These are phyloP conservation scores for Chalcis sispes DNA, from an alignment of 2,888 invertebrate genomes.

Conservation along the genomic window DNA sequence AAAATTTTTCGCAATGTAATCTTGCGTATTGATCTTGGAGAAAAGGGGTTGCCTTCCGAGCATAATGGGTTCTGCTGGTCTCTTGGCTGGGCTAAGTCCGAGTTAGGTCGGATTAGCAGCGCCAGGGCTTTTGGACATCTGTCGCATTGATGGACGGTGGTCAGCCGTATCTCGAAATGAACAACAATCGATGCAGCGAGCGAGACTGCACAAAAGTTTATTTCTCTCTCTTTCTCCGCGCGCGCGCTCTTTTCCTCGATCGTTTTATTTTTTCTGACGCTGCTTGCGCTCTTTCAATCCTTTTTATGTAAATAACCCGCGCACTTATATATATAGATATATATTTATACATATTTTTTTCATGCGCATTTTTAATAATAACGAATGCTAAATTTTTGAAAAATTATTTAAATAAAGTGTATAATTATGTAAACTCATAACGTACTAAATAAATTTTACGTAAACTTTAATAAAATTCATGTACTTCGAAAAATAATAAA, in stretches of 20 bases:
- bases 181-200: constrained; percentile 69
- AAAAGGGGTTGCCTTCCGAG: constrained; percentile 67
- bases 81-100: constrained; percentile 69
- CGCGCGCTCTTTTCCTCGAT: constrained; percentile 10
- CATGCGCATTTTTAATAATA: too few relatives aligned
- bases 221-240: neutral
- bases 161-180: constrained; percentile 71
- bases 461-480: too few relatives aligned
- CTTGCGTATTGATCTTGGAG: constrained; percentile 73
- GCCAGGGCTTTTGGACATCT: constrained; percentile 59
- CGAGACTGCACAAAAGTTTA: constrained; percentile 32
- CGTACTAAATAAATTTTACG: too few relatives aligned
- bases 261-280: constrained; percentile 32
- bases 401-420: too few relatives aligned
- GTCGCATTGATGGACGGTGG: constrained; percentile 71
- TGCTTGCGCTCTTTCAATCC: constrained; percentile 6
- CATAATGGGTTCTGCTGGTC: constrained; percentile 73
- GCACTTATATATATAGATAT: neutral
- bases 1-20: constrained; percentile 74
- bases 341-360: neutral
- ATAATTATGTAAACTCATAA: too few relatives aligned
- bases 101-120: constrained; percentile 73
- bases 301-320: constrained; percentile 22
- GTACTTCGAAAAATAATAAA: too few relatives aligned
- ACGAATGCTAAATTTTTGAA: too few relatives aligned